A percentile compares a stretch with the other conserved stretches of the same genome.
These are phyloP conservation scores for Oncorhynchus masou DNA, from an alignment of 2,113 vertebrate species.

Conservation along the genomic window DNA sequence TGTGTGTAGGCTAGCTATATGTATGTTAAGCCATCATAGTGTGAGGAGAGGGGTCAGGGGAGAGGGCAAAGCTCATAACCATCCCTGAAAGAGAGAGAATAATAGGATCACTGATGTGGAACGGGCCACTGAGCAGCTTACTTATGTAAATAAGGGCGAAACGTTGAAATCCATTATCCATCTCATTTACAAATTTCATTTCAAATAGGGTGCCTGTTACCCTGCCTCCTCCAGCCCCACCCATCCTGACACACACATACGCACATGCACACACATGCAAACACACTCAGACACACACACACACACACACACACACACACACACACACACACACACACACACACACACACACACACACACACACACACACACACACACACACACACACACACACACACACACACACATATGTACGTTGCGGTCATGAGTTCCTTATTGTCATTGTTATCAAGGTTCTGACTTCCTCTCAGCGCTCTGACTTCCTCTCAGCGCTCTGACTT, in stretches of 20 bases:
- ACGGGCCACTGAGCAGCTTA: constrained; percentile 77
- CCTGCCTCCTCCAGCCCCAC: constrained; percentile 6
- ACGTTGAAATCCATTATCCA: constrained; percentile 81
- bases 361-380: constrained; percentile 2
- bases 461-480: no score
- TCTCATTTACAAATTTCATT: constrained; percentile 86
- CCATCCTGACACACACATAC: constrained; percentile 24
- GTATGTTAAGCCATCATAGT: not conserved
- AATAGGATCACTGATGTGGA: constrained; percentile 82
- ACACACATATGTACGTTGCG: constrained; percentile 8
- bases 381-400: constrained; percentile 11
- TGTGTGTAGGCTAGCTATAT: constrained; percentile 8
- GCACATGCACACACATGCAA: not conserved
- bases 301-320: constrained; percentile 8
- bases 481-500: no score
- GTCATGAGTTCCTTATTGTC: constrained; percentile 23
- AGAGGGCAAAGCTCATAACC: constrained; percentile 68
- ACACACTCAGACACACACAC: constrained; percentile 7
- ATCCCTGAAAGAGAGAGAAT: constrained; percentile 65
- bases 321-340: constrained; percentile 27
- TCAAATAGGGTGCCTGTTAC: constrained; percentile 63
- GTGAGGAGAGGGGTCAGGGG: constrained; percentile 51
- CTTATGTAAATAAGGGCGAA: constrained; percentile 84
- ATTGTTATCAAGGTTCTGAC: constrained; percentile 37
- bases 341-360: constrained; percentile 2